A percentile compares a stretch with the other conserved stretches of the same genome.
These are phyloP conservation scores for Stegana nigrithorax DNA, from an alignment of 2,888 invertebrate genomes.

Conservation along the genomic window DNA sequence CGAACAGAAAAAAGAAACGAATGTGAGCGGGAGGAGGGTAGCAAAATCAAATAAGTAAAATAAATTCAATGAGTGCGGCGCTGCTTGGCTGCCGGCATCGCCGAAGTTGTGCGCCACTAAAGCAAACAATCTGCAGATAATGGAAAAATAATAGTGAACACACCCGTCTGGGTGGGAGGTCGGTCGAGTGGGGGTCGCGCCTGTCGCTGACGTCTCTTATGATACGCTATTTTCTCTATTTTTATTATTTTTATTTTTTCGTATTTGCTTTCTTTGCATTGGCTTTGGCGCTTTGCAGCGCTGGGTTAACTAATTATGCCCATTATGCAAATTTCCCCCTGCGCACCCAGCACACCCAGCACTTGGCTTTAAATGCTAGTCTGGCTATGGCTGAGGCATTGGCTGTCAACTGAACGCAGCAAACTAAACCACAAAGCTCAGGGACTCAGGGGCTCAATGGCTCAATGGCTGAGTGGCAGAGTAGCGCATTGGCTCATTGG, in stretches of 20 bases:
- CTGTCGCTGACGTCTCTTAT: background rate
- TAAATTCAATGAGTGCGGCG: too few species aligned
- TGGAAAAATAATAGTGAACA: constrained; percentile 27
- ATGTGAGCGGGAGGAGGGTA: background rate
- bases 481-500: too few species aligned
- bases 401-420: background rate
- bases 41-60: too few species aligned
- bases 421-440: background rate
- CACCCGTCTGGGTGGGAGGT: too few species aligned
- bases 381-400: background rate
- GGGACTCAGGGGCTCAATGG: background rate
- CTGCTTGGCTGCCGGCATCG: background rate
- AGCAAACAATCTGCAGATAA: constrained; percentile 19
- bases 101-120: background rate
- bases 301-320: background rate
- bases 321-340: constrained; percentile 15
- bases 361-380: constrained; percentile 1
- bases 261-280: background rate
- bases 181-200: background rate
- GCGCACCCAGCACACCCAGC: too few species aligned
- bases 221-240: background rate
- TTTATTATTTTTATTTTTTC: background rate
- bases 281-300: background rate
- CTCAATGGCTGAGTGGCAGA: too few species aligned
- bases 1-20: background rate